Percentiles rank a stretch among this genome's conserved stretches.
phyloP scores from a whole-genome alignment of 2,797 vertebrate genomes.

The Sparidentex hasta region DNA sequence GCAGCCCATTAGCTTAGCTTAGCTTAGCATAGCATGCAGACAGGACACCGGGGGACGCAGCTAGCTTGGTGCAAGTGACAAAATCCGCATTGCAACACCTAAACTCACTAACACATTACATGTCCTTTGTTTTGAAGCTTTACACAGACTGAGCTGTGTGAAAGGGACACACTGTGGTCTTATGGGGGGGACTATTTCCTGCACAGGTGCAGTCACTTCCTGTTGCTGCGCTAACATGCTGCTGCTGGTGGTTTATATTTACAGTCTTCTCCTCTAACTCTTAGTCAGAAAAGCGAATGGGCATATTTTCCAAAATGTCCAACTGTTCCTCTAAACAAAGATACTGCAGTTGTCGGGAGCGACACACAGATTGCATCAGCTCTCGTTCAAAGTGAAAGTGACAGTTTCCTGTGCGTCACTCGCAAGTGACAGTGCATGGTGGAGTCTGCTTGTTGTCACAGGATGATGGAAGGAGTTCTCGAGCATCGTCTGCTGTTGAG shows the following conservation, averaged over 20 bases:
- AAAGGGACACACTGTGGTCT: background rate
- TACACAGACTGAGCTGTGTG: slow-evolving; percentile 12
- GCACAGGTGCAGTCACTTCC: background rate
- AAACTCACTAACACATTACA: background rate
- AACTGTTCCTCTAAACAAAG: background rate
- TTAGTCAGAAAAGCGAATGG: background rate
- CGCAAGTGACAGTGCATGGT: no score
- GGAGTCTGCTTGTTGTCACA: background rate
- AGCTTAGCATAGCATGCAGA: background rate
- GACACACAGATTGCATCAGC: no score
- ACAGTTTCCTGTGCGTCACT: no score
- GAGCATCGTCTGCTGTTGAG: background rate
- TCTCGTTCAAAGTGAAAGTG: background rate
- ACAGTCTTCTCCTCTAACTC: background rate
- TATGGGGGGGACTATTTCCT: background rate
- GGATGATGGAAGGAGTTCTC: background rate
- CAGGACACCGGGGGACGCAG: background rate
- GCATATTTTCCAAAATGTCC: background rate
- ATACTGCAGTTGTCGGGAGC: no score
- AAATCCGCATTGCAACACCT: background rate
- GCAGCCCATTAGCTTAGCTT: background rate
- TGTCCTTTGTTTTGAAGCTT: slow-evolving; percentile 5
- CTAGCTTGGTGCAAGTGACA: background rate
- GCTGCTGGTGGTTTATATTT: accelerated
- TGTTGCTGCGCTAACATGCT: background rate